Evolutionary conservation across 2,797 vertebrate species (phyloP), one percentile per base, ranked within the genome.

Genomic region (Sebastes itinus): DNA sequence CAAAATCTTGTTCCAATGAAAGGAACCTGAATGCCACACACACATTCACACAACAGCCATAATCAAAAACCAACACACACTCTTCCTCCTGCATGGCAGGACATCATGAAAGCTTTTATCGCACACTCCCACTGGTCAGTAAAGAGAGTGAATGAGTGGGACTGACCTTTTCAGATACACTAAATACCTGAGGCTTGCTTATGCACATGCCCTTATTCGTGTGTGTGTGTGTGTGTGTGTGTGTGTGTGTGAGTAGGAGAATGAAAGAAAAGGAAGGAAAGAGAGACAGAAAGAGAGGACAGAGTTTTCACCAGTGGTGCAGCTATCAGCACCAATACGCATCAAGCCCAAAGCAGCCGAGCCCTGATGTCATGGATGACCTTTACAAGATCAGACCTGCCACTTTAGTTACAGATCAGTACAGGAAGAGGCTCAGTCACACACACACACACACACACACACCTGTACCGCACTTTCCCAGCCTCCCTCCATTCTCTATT

Each of bases 351-450:
- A 92, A 92, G 89, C 90, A 89, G 85, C 85, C 83, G 32, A 84
- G 89, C 92, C 91, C 90, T 88, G 92, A 95, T 96, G 94, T 94
- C 94, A 93, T 82, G 85, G 89, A 82, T 95, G 96, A 96, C 96
- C 95, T 96, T 96, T 96, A 87, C 91, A 94, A 94, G 93, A 95
- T 93, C 93, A 93, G 91, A 92, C 88, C 94, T 96, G 95, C 95
- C 95, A 95, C 95, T 92, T 92, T 75, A 88, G 89, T 87, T 92
- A 94, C 90, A 91, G 90, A 95, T 94, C 94, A 95, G 93, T 93
- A 90, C 78, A 55, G 75, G 52, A 90, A 75, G 72, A 90, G 59
- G 71, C 71, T 55, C 65, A 80, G 66, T 72, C 64, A 62, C 16
- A 49, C 46, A 49, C 32, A 32, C 32, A 64, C 64, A 77, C 82